Evolutionary conservation across 2,888 invertebrate genomes (phyloP).

Genomic region (Onchidella celtica): DNA sequence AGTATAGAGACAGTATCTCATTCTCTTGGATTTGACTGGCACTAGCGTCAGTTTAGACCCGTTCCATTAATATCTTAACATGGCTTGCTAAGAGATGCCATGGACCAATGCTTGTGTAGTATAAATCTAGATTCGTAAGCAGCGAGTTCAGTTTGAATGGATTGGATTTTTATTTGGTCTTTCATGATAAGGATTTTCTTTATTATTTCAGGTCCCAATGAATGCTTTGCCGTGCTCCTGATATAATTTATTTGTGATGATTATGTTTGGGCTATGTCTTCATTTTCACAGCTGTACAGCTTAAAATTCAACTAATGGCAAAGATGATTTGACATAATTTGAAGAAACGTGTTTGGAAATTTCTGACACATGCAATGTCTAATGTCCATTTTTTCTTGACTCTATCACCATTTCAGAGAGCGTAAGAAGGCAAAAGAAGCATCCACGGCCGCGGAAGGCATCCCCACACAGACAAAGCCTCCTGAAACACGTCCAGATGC

Average conservation of each 20-base stretch:
- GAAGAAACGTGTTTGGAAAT: not conserved
- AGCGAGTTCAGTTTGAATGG: too few species aligned
- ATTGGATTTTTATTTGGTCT: not conserved
- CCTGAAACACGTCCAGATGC: not conserved
- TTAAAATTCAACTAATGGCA: not conserved
- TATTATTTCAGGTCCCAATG: not conserved
- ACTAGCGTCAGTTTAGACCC: too few species aligned
- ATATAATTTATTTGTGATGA: not conserved
- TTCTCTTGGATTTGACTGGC: too few species aligned
- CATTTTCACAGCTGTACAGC: not conserved
- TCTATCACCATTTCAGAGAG: not conserved
- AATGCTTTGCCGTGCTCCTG: not conserved
- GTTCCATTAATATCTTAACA: too few species aligned
- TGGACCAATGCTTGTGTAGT: not conserved
- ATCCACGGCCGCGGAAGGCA: not conserved
- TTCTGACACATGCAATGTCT: not conserved
- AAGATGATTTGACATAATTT: not conserved
- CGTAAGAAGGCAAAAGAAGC: not conserved
- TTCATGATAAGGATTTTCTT: not conserved
- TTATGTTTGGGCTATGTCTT: not conserved
- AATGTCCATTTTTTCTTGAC: not conserved
- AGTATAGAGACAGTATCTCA: too few species aligned
- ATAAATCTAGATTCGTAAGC: too few species aligned
- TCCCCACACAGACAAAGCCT: not conserved
- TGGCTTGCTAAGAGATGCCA: not conserved